A percentile compares a stretch with the other conserved stretches of the same genome.
phyloP scores from a whole-genome alignment of 2,797 vertebrate genomes.

The Sphaeramia orbicularis region DNA sequence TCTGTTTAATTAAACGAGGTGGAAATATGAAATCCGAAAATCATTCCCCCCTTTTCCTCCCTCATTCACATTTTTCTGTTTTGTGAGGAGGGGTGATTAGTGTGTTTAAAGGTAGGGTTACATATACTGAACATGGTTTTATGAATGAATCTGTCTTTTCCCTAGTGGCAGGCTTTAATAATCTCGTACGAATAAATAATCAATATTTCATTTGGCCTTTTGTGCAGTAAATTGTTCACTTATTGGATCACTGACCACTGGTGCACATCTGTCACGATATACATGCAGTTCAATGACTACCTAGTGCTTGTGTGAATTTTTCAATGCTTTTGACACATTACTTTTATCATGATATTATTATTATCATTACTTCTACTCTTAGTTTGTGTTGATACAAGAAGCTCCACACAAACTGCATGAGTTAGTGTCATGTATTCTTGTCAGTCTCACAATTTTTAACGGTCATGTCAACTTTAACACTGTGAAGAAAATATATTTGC shows the following conservation, averaged over 20 bases:
- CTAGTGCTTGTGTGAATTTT: neutral
- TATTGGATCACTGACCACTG: slow-evolving; percentile 21
- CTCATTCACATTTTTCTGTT: slow-evolving; percentile 26
- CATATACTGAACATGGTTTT: slow-evolving; percentile 24
- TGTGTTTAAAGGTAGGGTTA: slow-evolving; percentile 28
- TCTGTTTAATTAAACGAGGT: slow-evolving; percentile 35
- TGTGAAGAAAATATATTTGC: too few species aligned
- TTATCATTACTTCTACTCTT: neutral
- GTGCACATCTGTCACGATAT: slow-evolving; percentile 4
- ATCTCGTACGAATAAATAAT: slow-evolving; percentile 37
- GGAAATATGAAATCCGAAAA: slow-evolving; percentile 28
- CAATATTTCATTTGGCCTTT: slow-evolving; percentile 52
- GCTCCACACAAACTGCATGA: too few species aligned
- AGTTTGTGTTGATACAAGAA: too few species aligned
- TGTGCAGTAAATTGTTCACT: slow-evolving; percentile 33
- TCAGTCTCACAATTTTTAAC: too few species aligned
- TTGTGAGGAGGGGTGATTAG: slow-evolving; percentile 20
- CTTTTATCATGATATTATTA: neutral
- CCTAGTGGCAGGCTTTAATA: slow-evolving; percentile 22
- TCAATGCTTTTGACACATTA: neutral
- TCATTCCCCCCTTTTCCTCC: neutral
- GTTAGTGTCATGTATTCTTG: too few species aligned
- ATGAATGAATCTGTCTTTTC: too few species aligned
- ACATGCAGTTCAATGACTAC: neutral
- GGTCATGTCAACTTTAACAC: too few species aligned